Percentiles rank a stretch among this genome's conserved stretches.
phyloP scores from a whole-genome alignment of 2,797 vertebrate species.

The Coregonus ussuriensis region DNA sequence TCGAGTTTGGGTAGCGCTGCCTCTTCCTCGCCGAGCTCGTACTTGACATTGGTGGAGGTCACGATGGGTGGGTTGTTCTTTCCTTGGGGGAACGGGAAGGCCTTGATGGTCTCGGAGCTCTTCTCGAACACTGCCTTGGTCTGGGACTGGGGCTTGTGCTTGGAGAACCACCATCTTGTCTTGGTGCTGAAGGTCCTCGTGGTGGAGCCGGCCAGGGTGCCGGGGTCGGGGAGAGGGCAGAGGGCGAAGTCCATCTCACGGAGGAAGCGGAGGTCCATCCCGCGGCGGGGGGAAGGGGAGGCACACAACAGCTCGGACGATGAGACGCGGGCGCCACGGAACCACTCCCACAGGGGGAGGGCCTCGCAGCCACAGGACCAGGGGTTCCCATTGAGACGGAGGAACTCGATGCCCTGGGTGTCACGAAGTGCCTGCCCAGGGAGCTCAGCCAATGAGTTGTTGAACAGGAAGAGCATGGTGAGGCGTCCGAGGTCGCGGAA shows the following conservation, averaged over 20 bases:
- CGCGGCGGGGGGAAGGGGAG: conserved; percentile 84
- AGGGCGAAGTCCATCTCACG: conserved; percentile 87
- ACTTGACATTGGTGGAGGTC: conserved; percentile 82
- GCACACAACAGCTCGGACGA: conserved; percentile 89
- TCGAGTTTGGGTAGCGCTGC: conserved; percentile 84
- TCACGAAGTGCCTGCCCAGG: conserved; percentile 89
- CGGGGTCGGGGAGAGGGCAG: conserved; percentile 83
- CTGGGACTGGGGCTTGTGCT: conserved; percentile 79
- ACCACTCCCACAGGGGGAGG: conserved; percentile 93
- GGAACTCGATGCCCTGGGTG: conserved; percentile 89
- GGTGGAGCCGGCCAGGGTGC: conserved; percentile 79
- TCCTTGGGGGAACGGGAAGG: conserved; percentile 63
- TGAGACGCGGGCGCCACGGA: conserved; percentile 86
- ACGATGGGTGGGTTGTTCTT: conserved; percentile 71
- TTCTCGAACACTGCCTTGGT: conserved; percentile 80
- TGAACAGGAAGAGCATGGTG: conserved; percentile 98
- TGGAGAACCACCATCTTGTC: conserved; percentile 82
- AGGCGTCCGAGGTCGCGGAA: conserved; percentile 90
- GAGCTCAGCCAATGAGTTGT: conserved; percentile 91
- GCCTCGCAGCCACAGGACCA: conserved; percentile 96
- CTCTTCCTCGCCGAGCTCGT: conserved; percentile 85
- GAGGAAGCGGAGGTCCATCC: conserved; percentile 89
- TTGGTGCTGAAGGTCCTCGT: conserved; percentile 82
- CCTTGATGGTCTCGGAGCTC: conserved; percentile 76
- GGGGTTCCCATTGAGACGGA: conserved; percentile 94